phyloP scores from a whole-genome alignment of 2,888 invertebrate species.

The Lithophane leautieri region DNA sequence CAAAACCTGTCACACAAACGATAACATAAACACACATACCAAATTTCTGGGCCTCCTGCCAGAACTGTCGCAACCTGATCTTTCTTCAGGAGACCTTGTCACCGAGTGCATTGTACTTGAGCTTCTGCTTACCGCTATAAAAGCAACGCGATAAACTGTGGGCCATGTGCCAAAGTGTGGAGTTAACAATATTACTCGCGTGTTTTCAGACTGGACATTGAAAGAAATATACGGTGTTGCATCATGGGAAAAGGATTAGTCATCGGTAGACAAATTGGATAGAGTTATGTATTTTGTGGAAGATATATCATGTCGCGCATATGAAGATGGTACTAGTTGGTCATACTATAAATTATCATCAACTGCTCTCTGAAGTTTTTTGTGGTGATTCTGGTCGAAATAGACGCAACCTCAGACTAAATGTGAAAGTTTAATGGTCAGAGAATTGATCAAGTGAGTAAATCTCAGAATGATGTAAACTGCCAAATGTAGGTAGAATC shows the following conservation, averaged over 20 bases:
- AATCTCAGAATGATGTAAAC: not conserved
- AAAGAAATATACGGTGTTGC: constrained; percentile 58
- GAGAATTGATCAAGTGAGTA: not conserved
- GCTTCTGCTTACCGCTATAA: constrained; percentile 54
- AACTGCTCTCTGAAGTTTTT: not conserved
- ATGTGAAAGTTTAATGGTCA: not conserved
- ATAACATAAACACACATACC: constrained; percentile 44
- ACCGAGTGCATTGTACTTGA: constrained; percentile 67
- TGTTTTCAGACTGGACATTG: constrained; percentile 26
- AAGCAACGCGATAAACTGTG: constrained; percentile 47
- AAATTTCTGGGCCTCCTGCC: constrained; percentile 58
- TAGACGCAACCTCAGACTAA: not conserved
- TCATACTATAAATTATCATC: not conserved
- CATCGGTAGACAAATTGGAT: constrained; percentile 43
- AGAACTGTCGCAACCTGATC: constrained; percentile 62
- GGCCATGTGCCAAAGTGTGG: constrained; percentile 59
- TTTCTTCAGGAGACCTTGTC: constrained; percentile 60
- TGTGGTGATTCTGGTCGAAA: not conserved
- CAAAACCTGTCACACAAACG: constrained; percentile 22
- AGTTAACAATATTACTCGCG: constrained; percentile 41
- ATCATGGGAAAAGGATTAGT: constrained; percentile 46
- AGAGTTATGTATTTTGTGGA: constrained; percentile 20
- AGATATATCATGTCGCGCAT: constrained; percentile 17
- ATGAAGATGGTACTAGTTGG: constrained; percentile 6
- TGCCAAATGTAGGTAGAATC: not conserved